A percentile compares a stretch with the other conserved stretches of the same genome.
phyloP scores from a whole-genome alignment of 2,113 vertebrate genomes.

The Lepus europaeus region DNA sequence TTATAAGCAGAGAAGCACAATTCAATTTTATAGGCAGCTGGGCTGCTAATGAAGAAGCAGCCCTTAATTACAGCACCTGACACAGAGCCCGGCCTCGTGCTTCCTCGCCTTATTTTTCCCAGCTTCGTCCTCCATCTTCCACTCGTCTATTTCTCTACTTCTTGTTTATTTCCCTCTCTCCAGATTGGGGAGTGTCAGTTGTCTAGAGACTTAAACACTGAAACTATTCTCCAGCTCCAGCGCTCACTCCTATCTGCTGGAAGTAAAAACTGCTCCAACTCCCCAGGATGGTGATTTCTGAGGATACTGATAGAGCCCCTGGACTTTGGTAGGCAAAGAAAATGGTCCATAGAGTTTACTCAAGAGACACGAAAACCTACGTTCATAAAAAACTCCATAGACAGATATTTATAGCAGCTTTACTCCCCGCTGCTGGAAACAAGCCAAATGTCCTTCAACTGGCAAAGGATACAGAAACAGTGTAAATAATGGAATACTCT shows the following conservation, averaged over 20 bases:
- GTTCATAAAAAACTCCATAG: background rate
- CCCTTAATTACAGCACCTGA: conserved; percentile 77
- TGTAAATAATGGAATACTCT: background rate
- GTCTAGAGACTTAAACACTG: background rate
- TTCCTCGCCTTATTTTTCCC: background rate
- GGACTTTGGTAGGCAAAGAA: background rate
- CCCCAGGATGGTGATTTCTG: background rate
- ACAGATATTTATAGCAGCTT: background rate
- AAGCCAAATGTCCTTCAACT: background rate
- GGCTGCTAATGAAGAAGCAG: conserved; percentile 75
- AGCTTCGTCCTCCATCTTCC: background rate
- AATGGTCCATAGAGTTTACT: background rate
- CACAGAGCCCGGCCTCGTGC: background rate
- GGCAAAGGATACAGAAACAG: background rate
- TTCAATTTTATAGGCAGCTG: conserved; percentile 79
- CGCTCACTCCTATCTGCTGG: background rate
- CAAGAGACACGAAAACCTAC: background rate
- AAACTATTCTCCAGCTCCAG: background rate
- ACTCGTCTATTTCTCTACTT: background rate
- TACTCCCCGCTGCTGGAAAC: conserved; percentile 37
- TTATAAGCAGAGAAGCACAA: conserved; percentile 70
- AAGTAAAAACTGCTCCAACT: background rate
- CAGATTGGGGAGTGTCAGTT: background rate
- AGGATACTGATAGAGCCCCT: background rate
- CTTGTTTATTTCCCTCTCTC: background rate